Evolutionary conservation across 2,797 vertebrate genomes (phyloP).

Genomic region (Gymnodraco acuticeps): DNA sequence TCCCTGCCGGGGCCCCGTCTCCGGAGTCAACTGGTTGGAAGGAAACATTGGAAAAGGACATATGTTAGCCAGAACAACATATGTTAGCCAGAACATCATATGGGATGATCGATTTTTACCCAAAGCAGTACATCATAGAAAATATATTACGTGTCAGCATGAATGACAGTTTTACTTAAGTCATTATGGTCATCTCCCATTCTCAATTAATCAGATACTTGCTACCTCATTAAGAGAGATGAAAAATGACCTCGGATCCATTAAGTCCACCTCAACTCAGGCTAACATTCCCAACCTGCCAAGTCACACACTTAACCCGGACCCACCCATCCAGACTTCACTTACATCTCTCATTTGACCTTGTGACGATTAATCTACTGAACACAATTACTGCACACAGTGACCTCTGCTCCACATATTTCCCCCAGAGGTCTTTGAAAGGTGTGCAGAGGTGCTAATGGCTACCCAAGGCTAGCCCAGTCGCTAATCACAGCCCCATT

Average conservation of each 20-base stretch:
- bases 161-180: conserved; percentile 44
- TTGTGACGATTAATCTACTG: conserved; percentile 70
- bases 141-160: conserved; percentile 21
- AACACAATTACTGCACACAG: conserved; percentile 67
- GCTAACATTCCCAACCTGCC: conserved; percentile 71
- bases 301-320: conserved; percentile 64
- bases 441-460: conserved; percentile 75
- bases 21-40: conserved; percentile 88
- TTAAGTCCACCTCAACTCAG: conserved; percentile 67
- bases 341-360: conserved; percentile 67
- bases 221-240: conserved; percentile 59
- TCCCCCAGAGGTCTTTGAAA: conserved; percentile 61
- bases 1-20: conserved; percentile 95
- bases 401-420: conserved; percentile 57
- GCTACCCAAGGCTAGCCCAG: conserved; percentile 64
- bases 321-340: conserved; percentile 55
- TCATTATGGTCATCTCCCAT: conserved; percentile 31
- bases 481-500: conserved; percentile 72
- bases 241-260: conserved; percentile 64
- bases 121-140: conserved; percentile 19
- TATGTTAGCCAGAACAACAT: conserved; percentile 36
- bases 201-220: conserved; percentile 46
- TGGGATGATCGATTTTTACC: conserved; percentile 18
- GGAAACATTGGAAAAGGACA: conserved; percentile 38
- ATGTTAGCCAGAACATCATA: conserved; percentile 30